These are phyloP conservation scores for Sitta europaea DNA, from an alignment of 2,113 vertebrate species.

Conservation along the genomic window DNA sequence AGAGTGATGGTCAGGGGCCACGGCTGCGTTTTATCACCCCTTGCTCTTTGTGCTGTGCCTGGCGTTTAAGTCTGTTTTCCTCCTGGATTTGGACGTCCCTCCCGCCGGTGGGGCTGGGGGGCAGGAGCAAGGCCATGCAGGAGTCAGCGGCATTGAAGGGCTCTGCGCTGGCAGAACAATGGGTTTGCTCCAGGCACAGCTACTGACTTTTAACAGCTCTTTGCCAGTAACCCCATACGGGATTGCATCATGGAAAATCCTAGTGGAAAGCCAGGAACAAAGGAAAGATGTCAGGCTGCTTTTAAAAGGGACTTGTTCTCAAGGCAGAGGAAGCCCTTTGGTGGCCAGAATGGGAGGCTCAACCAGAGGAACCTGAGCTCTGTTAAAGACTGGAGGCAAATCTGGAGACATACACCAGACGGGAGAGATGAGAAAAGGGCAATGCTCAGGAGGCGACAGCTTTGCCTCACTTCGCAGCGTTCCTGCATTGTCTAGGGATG, in stretches of 20 bases:
- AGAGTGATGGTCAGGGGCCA: not conserved
- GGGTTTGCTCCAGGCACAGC: slow-evolving; percentile 61
- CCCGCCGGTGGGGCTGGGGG: not conserved
- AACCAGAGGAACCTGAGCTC: slow-evolving; percentile 27
- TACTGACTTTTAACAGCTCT: slow-evolving; percentile 64
- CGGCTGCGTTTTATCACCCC: not conserved
- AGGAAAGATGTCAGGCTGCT: slow-evolving; percentile 55
- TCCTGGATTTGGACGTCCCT: not conserved
- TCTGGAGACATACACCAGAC: slow-evolving; percentile 3
- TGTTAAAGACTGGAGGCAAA: not conserved
- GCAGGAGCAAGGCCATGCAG: slow-evolving; percentile 5
- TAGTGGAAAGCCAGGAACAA: slow-evolving; percentile 64
- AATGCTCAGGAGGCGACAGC: not conserved
- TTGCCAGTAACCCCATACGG: slow-evolving; percentile 53
- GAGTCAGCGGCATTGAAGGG: slow-evolving; percentile 45
- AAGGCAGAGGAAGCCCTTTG: slow-evolving; percentile 13
- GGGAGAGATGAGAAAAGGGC: not conserved
- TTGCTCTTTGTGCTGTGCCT: not conserved
- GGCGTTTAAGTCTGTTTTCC: not conserved
- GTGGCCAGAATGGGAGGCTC: slow-evolving; percentile 15
- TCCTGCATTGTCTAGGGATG: slow-evolving; percentile 30
- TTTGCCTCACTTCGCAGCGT: not conserved
- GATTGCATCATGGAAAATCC: slow-evolving; percentile 68
- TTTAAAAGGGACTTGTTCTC: slow-evolving; percentile 26
- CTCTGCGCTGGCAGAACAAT: slow-evolving; percentile 53